phyloP scores from a whole-genome alignment of 2,797 vertebrate genomes.

The Yasuhikotakia modesta region DNA sequence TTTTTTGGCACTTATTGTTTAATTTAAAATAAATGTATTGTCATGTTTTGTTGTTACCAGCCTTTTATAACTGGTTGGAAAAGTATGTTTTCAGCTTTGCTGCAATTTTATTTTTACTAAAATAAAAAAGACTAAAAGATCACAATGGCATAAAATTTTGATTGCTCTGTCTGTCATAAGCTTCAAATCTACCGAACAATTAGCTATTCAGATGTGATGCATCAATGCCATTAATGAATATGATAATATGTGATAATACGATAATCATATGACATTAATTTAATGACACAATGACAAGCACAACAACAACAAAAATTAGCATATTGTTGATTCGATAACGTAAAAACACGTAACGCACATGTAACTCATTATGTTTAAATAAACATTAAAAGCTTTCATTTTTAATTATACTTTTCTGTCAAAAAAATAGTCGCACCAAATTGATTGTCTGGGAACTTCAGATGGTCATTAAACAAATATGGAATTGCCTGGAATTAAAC shows the following conservation, averaged over 20 bases:
- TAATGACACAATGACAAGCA: constrained; percentile 3
- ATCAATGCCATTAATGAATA: constrained; percentile 20
- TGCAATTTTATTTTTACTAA: not conserved
- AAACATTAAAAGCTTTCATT: constrained; percentile 28
- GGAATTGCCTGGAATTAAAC: constrained; percentile 65
- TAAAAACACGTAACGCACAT: not conserved
- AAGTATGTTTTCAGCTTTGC: not conserved
- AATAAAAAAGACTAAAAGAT: constrained; percentile 7
- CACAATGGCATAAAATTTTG: not conserved
- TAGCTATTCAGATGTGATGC: not conserved
- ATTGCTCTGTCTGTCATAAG: not conserved
- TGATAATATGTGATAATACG: constrained; percentile 13
- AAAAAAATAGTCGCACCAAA: not conserved
- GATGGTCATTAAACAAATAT: constrained; percentile 36
- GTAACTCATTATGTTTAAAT: constrained; percentile 9
- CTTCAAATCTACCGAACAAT: constrained; percentile 17
- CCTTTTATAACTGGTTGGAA: not conserved
- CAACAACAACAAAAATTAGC: constrained; percentile 8
- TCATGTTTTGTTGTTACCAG: no score
- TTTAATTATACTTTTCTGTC: not conserved
- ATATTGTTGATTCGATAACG: not conserved
- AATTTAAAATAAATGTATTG: no score
- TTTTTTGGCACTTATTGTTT: not conserved
- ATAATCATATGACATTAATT: constrained; percentile 34
- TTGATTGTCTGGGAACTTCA: constrained; percentile 28